phyloP scores from a whole-genome alignment of 2,888 invertebrate genomes.

The Hypselothyrea guttata region DNA sequence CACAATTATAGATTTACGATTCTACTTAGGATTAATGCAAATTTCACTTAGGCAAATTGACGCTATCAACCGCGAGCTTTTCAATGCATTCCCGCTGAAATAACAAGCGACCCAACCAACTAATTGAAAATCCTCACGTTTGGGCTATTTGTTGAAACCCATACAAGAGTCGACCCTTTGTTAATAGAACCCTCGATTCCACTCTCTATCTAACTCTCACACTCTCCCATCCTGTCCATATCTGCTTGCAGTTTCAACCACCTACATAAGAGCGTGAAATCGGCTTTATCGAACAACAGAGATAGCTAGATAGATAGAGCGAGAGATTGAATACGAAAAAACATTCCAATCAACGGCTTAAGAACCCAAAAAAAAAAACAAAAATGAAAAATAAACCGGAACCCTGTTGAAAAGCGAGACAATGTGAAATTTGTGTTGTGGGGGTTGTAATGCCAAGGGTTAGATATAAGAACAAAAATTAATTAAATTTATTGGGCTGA shows the following conservation, averaged over 20 bases:
- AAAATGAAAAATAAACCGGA: conserved; percentile 25
- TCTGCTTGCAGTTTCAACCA: conserved; percentile 47
- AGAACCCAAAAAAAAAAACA: conserved; percentile 22
- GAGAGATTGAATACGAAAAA: conserved; percentile 35
- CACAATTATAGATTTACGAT: conserved; percentile 43
- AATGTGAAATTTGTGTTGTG: conserved; percentile 35
- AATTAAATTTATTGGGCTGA: conserved; percentile 73
- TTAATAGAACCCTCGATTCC: conserved; percentile 33
- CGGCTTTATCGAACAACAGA: conserved; percentile 50
- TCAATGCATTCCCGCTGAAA: conserved; percentile 38
- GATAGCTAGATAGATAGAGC: conserved; percentile 3
- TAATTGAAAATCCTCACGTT: conserved; percentile 73
- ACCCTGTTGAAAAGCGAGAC: conserved; percentile 49
- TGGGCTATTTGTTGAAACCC: conserved; percentile 43
- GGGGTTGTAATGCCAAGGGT: conserved; percentile 49
- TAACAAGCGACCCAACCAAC: conserved; percentile 53
- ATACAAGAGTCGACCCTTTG: conserved; percentile 31
- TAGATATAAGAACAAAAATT: conserved; percentile 50
- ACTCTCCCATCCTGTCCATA: too few relatives aligned
- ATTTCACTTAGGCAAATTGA: conserved; percentile 72
- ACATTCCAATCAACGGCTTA: conserved; percentile 76
- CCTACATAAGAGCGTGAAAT: conserved; percentile 65
- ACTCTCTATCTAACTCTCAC: not conserved
- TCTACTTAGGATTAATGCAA: conserved; percentile 66
- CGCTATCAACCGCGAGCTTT: conserved; percentile 59